Conservation (phyloP, 2,888 invertebrate species). For the Torymus auratus region DNA sequence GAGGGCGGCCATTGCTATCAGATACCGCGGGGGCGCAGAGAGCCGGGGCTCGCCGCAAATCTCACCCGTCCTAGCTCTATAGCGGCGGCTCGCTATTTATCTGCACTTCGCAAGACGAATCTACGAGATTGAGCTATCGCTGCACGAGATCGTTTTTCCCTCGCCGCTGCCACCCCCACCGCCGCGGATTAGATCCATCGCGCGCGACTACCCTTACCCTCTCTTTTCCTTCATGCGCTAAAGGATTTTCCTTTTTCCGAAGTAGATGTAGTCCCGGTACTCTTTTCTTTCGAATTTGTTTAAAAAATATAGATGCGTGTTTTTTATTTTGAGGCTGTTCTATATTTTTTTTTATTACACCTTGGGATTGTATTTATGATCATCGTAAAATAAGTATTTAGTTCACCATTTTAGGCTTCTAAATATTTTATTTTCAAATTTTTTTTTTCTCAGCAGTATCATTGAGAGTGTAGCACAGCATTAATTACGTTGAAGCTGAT, state of each 20-base stretch:
- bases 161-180: constrained; percentile 29
- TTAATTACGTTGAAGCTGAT: no score
- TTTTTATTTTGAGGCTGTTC: no score
- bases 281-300: no score
- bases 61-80: constrained; percentile 65
- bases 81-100: constrained; percentile 66
- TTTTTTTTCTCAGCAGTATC: no score
- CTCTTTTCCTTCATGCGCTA: constrained; percentile 4
- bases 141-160: constrained; percentile 63
- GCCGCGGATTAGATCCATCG: constrained; percentile 43
- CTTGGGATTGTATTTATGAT: no score
- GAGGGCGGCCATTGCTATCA: constrained; percentile 31
- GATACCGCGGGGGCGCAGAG: constrained; percentile 53
- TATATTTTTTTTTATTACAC: no score
- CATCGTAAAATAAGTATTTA: no score
- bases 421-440: no score
- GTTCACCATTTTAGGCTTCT: no score
- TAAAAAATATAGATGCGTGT: no score
- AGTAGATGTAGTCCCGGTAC: neutral
- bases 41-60: constrained; percentile 66
- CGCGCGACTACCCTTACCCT: neutral
- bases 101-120: constrained; percentile 66
- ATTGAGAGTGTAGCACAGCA: no score
- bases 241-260: constrained; percentile 5
- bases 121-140: constrained; percentile 65